A percentile compares a stretch with the other conserved stretches of the same genome.
Evolutionary conservation across 2,888 invertebrate genomes (phyloP).

Genomic region (Lycia hirtaria): DNA sequence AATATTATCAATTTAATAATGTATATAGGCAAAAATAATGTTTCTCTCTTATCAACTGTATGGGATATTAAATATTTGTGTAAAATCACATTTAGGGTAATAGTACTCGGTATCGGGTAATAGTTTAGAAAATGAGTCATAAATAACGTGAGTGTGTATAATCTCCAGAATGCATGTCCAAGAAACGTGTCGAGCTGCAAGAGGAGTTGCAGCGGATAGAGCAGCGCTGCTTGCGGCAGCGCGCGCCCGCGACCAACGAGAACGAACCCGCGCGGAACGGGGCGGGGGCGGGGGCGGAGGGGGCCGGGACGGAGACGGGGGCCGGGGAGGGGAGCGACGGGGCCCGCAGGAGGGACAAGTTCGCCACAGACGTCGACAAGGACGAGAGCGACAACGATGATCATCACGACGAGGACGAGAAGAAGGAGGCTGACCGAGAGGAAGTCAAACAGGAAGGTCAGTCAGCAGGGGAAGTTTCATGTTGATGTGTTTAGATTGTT

Average conservation of each 20-base stretch:
- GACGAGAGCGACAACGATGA: constrained; percentile 79
- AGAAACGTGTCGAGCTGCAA: constrained; percentile 87
- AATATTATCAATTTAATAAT: too few species aligned
- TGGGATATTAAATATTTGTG: too few species aligned
- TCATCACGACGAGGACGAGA: constrained; percentile 53
- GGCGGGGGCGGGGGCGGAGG: constrained; percentile 42
- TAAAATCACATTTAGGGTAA: too few species aligned
- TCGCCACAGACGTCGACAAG: constrained; percentile 72
- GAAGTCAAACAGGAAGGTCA: constrained; percentile 9
- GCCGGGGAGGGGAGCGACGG: too few species aligned
- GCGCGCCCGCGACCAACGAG: constrained; percentile 65
- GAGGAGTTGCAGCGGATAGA: constrained; percentile 88
- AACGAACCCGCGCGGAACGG: constrained; percentile 53
- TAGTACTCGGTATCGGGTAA: too few species aligned
- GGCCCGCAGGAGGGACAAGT: constrained; percentile 73
- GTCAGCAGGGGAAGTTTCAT: background rate
- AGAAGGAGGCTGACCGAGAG: constrained; percentile 24
- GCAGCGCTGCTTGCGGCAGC: constrained; percentile 70
- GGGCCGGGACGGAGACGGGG: too few species aligned
- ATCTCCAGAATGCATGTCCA: constrained; percentile 85
- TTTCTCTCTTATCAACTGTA: too few species aligned
- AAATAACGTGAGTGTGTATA: background rate
- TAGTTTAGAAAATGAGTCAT: background rate
- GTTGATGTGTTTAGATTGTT: too few species aligned
- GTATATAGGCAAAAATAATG: too few species aligned